These are phyloP conservation scores for Luidia sarsii DNA, from an alignment of 53 echinoderm and acorn worm genomes.

Conservation along the genomic window DNA sequence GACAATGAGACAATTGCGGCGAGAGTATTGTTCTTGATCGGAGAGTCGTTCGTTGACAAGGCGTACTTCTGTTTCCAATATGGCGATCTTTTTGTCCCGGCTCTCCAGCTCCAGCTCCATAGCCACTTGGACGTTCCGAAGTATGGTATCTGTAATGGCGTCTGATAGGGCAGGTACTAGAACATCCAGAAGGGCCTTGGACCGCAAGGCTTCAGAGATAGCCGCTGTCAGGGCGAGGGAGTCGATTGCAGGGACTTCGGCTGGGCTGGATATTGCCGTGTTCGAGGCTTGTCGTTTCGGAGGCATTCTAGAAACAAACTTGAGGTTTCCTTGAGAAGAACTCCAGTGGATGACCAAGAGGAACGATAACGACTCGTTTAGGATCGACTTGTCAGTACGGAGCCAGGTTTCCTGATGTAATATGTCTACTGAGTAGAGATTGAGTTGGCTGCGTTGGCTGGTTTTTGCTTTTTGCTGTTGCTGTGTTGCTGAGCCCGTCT, in stretches of 20 bases:
- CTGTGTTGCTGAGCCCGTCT: too few relatives aligned
- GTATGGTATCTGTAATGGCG: neutral
- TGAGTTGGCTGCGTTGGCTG: too few relatives aligned
- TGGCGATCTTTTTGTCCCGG: constrained; percentile 18
- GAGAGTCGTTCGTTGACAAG: constrained; percentile 30
- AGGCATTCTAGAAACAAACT: too few relatives aligned
- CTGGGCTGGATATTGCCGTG: too few relatives aligned
- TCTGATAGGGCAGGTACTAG: constrained; percentile 1
- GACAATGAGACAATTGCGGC: constrained; percentile 50
- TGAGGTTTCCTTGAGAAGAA: too few relatives aligned
- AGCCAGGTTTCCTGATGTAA: too few relatives aligned
- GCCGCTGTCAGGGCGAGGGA: neutral
- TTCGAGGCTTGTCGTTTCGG: too few relatives aligned
- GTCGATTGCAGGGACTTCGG: neutral
- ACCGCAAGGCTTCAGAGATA: neutral
- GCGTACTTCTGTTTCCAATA: constrained; percentile 31
- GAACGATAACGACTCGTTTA: too few relatives aligned
- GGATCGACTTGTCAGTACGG: too few relatives aligned
- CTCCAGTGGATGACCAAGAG: too few relatives aligned
- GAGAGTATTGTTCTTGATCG: constrained; percentile 45
- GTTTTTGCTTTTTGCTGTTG: too few relatives aligned
- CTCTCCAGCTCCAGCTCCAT: constrained; percentile 13
- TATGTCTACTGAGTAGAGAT: too few relatives aligned
- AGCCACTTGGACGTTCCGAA: constrained; percentile 2
- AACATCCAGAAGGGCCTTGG: neutral